These are phyloP conservation scores for Gastrophysa polygoni DNA, from an alignment of 2,888 invertebrate species.

Conservation along the genomic window DNA sequence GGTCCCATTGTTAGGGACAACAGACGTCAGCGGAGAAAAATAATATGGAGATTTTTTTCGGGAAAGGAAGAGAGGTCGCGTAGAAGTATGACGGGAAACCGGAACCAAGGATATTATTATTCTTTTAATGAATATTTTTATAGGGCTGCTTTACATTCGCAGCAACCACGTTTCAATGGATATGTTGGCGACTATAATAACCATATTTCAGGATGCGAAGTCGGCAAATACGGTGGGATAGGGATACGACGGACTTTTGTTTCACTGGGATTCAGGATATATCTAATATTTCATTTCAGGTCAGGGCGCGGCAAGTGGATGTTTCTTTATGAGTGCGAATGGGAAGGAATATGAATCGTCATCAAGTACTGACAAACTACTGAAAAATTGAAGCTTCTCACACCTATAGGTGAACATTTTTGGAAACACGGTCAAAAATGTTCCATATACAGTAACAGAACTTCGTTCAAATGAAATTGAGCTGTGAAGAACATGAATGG, in stretches of 20 bases:
- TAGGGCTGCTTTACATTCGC: constrained; percentile 51
- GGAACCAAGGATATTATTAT: constrained; percentile 50
- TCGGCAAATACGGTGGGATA: constrained; percentile 10
- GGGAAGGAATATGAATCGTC: too few relatives aligned
- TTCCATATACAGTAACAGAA: too few relatives aligned
- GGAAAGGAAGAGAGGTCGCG: constrained; percentile 47
- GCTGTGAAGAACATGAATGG: too few relatives aligned
- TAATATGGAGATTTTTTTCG: constrained; percentile 49
- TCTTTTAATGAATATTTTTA: constrained; percentile 57
- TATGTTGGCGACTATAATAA: constrained; percentile 33
- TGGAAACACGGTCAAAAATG: too few relatives aligned
- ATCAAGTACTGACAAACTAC: too few relatives aligned
- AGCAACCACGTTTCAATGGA: constrained; percentile 44
- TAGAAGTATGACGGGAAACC: constrained; percentile 55
- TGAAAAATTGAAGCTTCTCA: too few relatives aligned
- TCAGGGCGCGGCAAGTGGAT: too few relatives aligned
- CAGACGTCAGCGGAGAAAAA: constrained; percentile 51
- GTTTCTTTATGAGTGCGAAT: too few relatives aligned
- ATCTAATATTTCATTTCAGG: background rate
- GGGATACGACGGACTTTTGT: background rate
- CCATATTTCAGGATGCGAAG: constrained; percentile 45
- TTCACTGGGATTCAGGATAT: background rate
- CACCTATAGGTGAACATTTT: too few relatives aligned
- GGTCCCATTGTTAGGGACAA: constrained; percentile 31
- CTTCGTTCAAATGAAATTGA: too few relatives aligned